Percentiles rank a stretch among this genome's conserved stretches.
phyloP scores from a whole-genome alignment of 1,140 invertebrate species.

The Planococcus citri region DNA sequence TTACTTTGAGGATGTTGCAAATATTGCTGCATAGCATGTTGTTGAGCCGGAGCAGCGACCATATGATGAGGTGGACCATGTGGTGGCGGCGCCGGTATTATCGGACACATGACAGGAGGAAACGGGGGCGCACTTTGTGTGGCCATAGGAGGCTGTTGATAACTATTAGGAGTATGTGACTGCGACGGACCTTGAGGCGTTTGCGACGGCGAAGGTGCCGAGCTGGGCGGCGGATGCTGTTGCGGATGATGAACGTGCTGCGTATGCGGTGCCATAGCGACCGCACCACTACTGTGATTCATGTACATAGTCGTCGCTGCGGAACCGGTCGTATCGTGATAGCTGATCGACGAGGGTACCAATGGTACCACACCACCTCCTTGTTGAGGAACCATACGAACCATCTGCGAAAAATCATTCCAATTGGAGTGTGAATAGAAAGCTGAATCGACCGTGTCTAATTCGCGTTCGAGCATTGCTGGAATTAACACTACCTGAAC shows the following conservation, averaged over 20 bases:
- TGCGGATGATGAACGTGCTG: constrained; percentile 48
- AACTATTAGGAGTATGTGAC: constrained; percentile 39
- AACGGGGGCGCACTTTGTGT: constrained; percentile 23
- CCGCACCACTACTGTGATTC: constrained; percentile 42
- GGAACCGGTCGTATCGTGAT: constrained; percentile 34
- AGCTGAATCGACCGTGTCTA: too few species aligned
- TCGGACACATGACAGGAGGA: constrained; percentile 40
- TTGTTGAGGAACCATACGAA: constrained; percentile 38
- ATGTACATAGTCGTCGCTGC: constrained; percentile 39
- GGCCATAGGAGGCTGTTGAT: constrained; percentile 36
- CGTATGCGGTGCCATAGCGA: constrained; percentile 32
- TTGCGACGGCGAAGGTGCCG: constrained; percentile 39
- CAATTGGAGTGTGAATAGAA: too few species aligned
- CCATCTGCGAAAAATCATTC: constrained; percentile 36
- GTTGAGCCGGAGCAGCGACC: not conserved
- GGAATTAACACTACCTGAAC: constrained; percentile 23
- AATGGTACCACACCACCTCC: constrained; percentile 30
- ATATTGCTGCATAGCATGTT: constrained; percentile 5
- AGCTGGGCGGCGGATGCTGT: constrained; percentile 35
- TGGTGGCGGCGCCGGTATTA: constrained; percentile 42
- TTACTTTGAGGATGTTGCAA: not conserved
- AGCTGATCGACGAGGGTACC: constrained; percentile 32
- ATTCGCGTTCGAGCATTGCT: too few species aligned
- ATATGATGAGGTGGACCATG: constrained; percentile 8
- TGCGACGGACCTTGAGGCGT: constrained; percentile 28